Evolutionary conservation across 2,113 vertebrate genomes (phyloP), one percentile per base, ranked within the genome.

Genomic region (Trinectes maculatus): DNA sequence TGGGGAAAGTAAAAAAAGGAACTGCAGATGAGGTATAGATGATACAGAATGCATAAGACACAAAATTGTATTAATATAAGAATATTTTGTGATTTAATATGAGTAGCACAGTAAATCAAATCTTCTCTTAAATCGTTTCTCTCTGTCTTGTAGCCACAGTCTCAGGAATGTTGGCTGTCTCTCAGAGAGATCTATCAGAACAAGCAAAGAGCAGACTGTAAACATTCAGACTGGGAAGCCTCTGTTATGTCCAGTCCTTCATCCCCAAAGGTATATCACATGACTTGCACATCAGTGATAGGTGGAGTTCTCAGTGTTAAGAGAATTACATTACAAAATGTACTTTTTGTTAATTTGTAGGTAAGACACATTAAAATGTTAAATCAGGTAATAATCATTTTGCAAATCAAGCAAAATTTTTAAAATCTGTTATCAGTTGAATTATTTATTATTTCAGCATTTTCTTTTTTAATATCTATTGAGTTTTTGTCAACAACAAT

Each of bases 161-260:
- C 86, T 80, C 87, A 86, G 70, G 92, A 93, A 74, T 85, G 89
- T 54, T 83, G 54, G 24, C 91, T 92, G 10, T 96, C 95, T 31
- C 90, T 98, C 80, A 94, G 90, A 87, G 95, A 97, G 75, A 95
- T 97, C 87, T 98, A 97, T 82, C 90, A 93, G 71, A 93, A 85
- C 89, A 96, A 94, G 73, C 95, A 94, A 70, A 93, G 62, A 58
- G 86, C 90, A 22, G 93, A 85, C 15, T 74, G 87, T 61, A 94
- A 91, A 57, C 82, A 77, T 33, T 79, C 88, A 15, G 93, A 91
- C 62, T 91, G 92, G 89, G 89, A 92, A 18, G 87, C 89, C 72
- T 83, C 77, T 13, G 87, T 83, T n/a, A 89, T 80, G 9, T 87
- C 93, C 25, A 91, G 88, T 54, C 92, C 93, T 1, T 69, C 75